Base-by-base conservation (phyloP, 2,113 vertebrate genomes). In the Otus sunia region DNA sequence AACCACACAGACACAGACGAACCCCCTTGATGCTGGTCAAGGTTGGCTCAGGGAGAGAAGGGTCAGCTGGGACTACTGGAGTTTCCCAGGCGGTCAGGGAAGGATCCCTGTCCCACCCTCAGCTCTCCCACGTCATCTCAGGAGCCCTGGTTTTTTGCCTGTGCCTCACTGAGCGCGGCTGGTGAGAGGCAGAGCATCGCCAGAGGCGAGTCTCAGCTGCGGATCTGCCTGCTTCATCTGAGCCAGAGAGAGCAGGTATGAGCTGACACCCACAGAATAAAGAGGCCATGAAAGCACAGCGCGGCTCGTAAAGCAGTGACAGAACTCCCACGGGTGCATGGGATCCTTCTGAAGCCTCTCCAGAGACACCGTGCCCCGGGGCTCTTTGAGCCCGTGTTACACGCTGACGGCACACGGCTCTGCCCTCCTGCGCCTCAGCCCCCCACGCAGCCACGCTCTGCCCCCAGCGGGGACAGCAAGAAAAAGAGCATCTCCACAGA, bases 141-240 rank as follows among this genome's bases (percentile, higher is more conserved):
- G 37, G 62, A 47, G 53, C 36, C 43, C 43, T 3, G 14, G n/a
- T 43, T 41, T 58, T 39, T 8, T 7, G 23, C 2, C 4, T 9
- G 27, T 6, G 0, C 20, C 50, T 55, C 2, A 2, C 21, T 10
- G 36, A 41, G 21, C 2, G 2, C 0, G 4, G 34, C 63, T 16
- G 26, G 26, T 15, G 69, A 67, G 69, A 66, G 52, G 68, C 26
- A 75, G 62, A 68, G 69, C 22, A 34, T 7, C 4, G 11, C 47
- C 41, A 49, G 67, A 21, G 39, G 56, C 3, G 1, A 56, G n/a
- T 25, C 49, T 30, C 50, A 11, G 75, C 76, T 43, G 76, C 1
- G 1, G 36, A 56, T 50, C 32, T 22, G 50, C 50, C 59, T 21
- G 41, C 68, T 67, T 19, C 68, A 27, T 23, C 53, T 1, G 3